Evolutionary conservation across 2,888 invertebrate species (phyloP), one percentile per base, ranked within the genome.

Genomic region (Rhimphoctona megacephalus): DNA sequence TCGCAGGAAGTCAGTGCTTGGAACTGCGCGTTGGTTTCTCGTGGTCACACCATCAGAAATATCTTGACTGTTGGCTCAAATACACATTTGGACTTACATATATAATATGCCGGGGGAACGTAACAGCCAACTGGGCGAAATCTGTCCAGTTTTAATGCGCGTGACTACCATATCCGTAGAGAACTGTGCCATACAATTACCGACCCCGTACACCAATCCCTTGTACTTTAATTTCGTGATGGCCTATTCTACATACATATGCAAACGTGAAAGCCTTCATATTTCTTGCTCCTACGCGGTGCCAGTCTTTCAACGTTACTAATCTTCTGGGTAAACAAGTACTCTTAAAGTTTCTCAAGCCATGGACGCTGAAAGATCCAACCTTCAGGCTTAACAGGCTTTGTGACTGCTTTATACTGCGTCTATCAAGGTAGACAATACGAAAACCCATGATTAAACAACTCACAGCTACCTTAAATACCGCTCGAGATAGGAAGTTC

Each of bases 131-230:
- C 78, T 36, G 77, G 84, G 81, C 86, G 81, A 87, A 90, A 89
- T 88, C 89, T 84, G 87, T 89, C 88, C 85, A 85, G 89, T 89
- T 90, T 89, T 88, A 90, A 91, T 89, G 90, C 89, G 90, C 90
- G 87, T 86, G 84, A 76, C 79, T 74, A 46, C 78, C 66, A 69
- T 81, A 78, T 61, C 74, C 46, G 36, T 73, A 52, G 64, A 43
- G 30, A 39, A 49, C 57, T 73, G 22, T 72, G 52, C 64, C 33
- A 49, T 76, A 74, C 74, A 39, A 77, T 61, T 43, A 70, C 74
- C 22, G 49, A 9, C 46, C 57, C 17, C 49, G 70, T 73, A 64
- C 57, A 69, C 61, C 46, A 49, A 61, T 69, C 64, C 66, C 64
- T 70, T 14, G 36, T 67, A 78, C 54, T 76, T 70, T 19, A 43